phyloP scores from a whole-genome alignment of 1,140 invertebrate species.

The Centruroides sculpturatus region DNA sequence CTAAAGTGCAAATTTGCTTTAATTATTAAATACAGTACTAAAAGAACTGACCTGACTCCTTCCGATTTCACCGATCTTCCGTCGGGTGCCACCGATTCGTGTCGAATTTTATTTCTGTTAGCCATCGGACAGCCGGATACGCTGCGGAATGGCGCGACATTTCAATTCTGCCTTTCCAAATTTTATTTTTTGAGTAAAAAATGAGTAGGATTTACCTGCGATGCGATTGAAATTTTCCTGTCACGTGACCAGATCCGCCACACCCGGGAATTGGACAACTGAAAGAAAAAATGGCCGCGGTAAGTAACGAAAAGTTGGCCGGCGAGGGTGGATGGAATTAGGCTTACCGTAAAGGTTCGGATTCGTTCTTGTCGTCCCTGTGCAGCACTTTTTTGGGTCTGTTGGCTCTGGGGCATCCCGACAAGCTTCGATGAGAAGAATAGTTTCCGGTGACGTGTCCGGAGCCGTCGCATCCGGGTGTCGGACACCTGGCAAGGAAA shows the following conservation, averaged over 20 bases:
- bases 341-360: constrained; percentile 68
- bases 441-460: constrained; percentile 76
- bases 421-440: constrained; percentile 65
- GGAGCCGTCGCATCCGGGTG: constrained; percentile 69
- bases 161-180: too few species aligned
- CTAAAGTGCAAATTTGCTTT: too few species aligned
- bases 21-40: too few species aligned
- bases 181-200: background rate
- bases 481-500: constrained; percentile 50
- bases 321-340: too few species aligned
- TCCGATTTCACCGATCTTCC: constrained; percentile 25
- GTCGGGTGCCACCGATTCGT: constrained; percentile 9
- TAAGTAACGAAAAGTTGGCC: too few species aligned
- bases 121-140: constrained; percentile 16
- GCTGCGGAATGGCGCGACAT: constrained; percentile 6
- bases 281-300: background rate
- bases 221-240: constrained; percentile 33
- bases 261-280: constrained; percentile 32
- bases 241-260: constrained; percentile 34
- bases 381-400: constrained; percentile 58
- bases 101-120: constrained; percentile 11
- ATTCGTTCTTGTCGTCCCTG: constrained; percentile 74
- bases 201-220: constrained; percentile 20
- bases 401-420: constrained; percentile 59
- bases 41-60: constrained; percentile 17